Evolutionary conservation across 2,888 invertebrate species (phyloP).

Genomic region (Polyommatus iphigenia): DNA sequence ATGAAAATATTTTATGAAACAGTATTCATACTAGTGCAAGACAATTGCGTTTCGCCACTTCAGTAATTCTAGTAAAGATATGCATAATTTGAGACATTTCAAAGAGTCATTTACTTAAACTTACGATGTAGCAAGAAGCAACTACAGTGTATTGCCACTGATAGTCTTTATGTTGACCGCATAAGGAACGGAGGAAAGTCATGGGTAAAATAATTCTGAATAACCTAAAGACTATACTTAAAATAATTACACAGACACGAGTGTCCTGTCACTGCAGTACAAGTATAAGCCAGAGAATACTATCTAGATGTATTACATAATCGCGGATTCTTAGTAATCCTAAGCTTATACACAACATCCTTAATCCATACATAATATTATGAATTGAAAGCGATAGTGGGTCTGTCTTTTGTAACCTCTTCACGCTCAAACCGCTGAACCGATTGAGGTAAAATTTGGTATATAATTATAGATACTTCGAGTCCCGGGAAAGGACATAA

Average conservation of each 20-base stretch:
- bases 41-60: neutral
- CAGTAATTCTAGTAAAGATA: neutral
- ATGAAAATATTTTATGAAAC: neutral
- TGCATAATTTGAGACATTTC: slow-evolving; percentile 3
- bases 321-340: neutral
- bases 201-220: neutral
- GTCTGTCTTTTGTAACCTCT: no score
- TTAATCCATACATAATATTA: neutral
- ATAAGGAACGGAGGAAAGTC: neutral
- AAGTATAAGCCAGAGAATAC: neutral
- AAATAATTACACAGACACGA: neutral
- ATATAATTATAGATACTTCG: no score
- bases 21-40: neutral
- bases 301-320: neutral
- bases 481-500: no score
- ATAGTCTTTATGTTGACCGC: neutral
- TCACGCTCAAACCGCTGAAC: no score
- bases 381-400: no score
- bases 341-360: neutral
- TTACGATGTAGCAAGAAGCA: neutral
- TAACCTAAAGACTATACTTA: neutral
- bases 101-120: neutral
- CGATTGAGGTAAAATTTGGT: no score
- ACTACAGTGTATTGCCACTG: neutral
- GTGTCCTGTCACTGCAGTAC: neutral